These are phyloP conservation scores for Dryobota labecula DNA, from an alignment of 2,888 invertebrate species.

Conservation along the genomic window DNA sequence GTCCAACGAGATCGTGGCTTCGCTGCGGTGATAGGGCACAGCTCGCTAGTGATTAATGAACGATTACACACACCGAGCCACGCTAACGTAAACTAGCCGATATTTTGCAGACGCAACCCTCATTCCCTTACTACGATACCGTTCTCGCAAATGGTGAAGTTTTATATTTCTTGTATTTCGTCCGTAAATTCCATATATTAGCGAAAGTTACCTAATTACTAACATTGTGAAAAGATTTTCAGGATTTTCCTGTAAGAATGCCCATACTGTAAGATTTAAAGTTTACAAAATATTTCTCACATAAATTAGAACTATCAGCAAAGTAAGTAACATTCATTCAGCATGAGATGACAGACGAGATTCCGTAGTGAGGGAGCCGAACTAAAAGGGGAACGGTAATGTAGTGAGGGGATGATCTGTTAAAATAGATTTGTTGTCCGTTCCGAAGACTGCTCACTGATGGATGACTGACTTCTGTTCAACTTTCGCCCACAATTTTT, in stretches of 20 bases:
- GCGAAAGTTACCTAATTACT: neutral
- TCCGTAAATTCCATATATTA: neutral
- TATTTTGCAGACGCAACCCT: conserved; percentile 76
- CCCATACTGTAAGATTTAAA: conserved; percentile 1
- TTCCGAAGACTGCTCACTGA: conserved; percentile 84
- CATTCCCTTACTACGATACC: conserved; percentile 59
- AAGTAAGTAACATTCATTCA: conserved; percentile 43
- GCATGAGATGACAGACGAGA: conserved; percentile 68
- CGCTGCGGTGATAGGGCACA: conserved; percentile 89
- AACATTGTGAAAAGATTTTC: neutral
- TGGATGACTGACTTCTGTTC: conserved; percentile 86
- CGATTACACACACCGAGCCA: conserved; percentile 80
- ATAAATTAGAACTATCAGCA: conserved; percentile 61
- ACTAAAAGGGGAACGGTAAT: conserved; percentile 83
- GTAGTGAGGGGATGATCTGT: conserved; percentile 87
- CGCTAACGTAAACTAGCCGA: conserved; percentile 84
- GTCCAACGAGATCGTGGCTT: conserved; percentile 89
- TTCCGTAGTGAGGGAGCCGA: conserved; percentile 74
- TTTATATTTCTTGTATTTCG: conserved; percentile 2
- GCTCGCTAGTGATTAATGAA: conserved; percentile 82
- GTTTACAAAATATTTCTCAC: conserved; percentile 54
- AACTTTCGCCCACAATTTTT: conserved; percentile 76
- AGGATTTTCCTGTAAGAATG: neutral
- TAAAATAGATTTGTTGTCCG: conserved; percentile 87
- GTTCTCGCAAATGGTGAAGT: neutral